Conservation (phyloP, 2,888 invertebrate genomes). For the Acrobeloides nanus region DNA sequence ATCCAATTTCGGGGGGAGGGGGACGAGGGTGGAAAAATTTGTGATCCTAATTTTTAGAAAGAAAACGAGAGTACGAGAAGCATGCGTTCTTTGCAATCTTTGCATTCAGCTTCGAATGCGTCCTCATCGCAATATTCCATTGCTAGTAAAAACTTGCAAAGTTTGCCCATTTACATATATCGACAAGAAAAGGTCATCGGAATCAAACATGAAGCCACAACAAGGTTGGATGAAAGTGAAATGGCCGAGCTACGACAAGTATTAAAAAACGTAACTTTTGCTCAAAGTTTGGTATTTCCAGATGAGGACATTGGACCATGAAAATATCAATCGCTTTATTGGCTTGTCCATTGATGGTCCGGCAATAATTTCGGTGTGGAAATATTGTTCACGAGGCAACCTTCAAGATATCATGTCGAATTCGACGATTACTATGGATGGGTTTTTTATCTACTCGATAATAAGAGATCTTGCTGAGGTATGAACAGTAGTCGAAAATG, state of each 20-base stretch:
- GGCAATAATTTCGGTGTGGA: slow-evolving; percentile 42
- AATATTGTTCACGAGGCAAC: slow-evolving; percentile 37
- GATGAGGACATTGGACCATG: slow-evolving; percentile 24
- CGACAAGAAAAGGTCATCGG: slow-evolving; percentile 21
- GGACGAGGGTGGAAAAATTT: too few species aligned
- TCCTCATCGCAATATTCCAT: too few species aligned
- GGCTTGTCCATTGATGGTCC: slow-evolving; percentile 43
- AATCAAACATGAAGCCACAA: slow-evolving; percentile 20
- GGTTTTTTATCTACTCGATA: slow-evolving; percentile 45
- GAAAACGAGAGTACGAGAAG: too few species aligned
- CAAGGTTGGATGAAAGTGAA: slow-evolving; percentile 9
- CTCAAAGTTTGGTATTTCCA: too few species aligned
- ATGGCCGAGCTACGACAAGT: slow-evolving; percentile 19
- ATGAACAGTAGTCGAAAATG: too few species aligned
- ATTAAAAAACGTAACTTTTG: too few species aligned
- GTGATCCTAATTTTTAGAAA: too few species aligned
- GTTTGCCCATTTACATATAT: too few species aligned
- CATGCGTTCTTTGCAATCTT: too few species aligned
- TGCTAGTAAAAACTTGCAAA: too few species aligned
- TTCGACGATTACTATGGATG: slow-evolving; percentile 34
- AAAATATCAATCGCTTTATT: slow-evolving; percentile 37
- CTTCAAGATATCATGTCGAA: slow-evolving; percentile 18
- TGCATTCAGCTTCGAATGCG: too few species aligned
- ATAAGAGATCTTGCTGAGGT: slow-evolving; percentile 40
- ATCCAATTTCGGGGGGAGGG: too few species aligned